A percentile compares a stretch with the other conserved stretches of the same genome.
Conservation (phyloP, 2,888 invertebrate species). For the Sinopyrophorus schimmeli region DNA sequence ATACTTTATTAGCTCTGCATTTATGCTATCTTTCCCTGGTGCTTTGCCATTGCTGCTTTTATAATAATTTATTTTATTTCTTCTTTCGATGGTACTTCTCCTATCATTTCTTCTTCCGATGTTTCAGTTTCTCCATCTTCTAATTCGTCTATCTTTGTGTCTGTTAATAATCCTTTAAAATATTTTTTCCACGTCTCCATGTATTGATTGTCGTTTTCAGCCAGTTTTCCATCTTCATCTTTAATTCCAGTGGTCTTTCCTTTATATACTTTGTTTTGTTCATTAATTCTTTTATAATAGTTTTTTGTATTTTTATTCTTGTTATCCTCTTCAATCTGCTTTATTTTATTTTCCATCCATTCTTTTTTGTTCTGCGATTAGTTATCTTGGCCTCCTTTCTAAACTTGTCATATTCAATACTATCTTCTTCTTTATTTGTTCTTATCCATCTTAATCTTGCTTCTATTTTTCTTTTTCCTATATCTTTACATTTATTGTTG, state of each 20-base stretch:
- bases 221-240: too few species aligned
- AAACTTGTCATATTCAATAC: background rate
- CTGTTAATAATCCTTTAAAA: too few species aligned
- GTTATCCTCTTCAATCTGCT: constrained; percentile 9
- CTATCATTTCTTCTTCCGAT: background rate
- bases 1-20: constrained; percentile 3
- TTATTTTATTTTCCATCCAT: constrained; percentile 3
- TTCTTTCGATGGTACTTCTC: background rate
- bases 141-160: too few species aligned
- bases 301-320: constrained; percentile 9
- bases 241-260: background rate
- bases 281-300: background rate
- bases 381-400: too few species aligned
- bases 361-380: constrained; percentile 9
- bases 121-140: background rate
- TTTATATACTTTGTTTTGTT: constrained; percentile 5
- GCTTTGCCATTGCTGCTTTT: background rate
- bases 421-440: constrained; percentile 6
- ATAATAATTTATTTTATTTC: background rate
- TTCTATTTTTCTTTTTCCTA: constrained; percentile 6
- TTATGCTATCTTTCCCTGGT: background rate
- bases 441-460: constrained; percentile 14
- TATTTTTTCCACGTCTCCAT: too few species aligned
- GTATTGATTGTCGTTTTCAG: too few species aligned
- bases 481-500: constrained; percentile 3